A percentile compares a stretch with the other conserved stretches of the same genome.
phyloP scores from a whole-genome alignment of 2,113 vertebrate genomes.

The Hiodon alosoides region DNA sequence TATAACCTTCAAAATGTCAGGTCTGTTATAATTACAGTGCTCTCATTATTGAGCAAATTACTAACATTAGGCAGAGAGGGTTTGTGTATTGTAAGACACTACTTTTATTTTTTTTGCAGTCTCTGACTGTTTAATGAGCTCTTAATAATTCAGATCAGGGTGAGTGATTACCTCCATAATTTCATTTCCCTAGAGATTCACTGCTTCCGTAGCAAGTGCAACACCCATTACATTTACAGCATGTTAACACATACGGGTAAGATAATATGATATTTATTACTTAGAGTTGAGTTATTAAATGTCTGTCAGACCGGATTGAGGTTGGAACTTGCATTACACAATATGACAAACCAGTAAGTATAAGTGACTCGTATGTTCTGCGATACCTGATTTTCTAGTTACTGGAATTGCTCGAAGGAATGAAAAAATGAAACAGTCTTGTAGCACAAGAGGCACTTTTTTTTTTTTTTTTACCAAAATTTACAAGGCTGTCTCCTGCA shows the following conservation, averaged over 20 bases:
- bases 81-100: slow-evolving; percentile 10
- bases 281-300: too few species aligned
- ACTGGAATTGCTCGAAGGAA: too few species aligned
- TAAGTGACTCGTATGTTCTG: too few species aligned
- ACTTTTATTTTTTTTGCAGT: slow-evolving; percentile 42
- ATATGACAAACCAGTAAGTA: too few species aligned
- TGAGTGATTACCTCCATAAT: slow-evolving; percentile 64
- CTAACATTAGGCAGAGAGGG: slow-evolving; percentile 22
- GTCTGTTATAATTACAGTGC: slow-evolving; percentile 22
- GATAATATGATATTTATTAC: background rate
- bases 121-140: slow-evolving; percentile 59
- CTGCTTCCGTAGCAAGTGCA: slow-evolving; percentile 33
- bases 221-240: slow-evolving; percentile 46
- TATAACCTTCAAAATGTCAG: too few species aligned
- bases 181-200: slow-evolving; percentile 53
- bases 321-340: too few species aligned
- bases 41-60: slow-evolving; percentile 33
- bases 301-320: too few species aligned
- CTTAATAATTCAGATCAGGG: slow-evolving; percentile 66
- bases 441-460: too few species aligned
- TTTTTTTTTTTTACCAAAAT: too few species aligned
- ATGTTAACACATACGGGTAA: slow-evolving; percentile 31
- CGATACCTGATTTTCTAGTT: too few species aligned
- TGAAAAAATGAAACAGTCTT: too few species aligned
- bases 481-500: too few species aligned